These are phyloP conservation scores for Ciconia stormi DNA, from an alignment of 2,113 vertebrate species.

Conservation along the genomic window DNA sequence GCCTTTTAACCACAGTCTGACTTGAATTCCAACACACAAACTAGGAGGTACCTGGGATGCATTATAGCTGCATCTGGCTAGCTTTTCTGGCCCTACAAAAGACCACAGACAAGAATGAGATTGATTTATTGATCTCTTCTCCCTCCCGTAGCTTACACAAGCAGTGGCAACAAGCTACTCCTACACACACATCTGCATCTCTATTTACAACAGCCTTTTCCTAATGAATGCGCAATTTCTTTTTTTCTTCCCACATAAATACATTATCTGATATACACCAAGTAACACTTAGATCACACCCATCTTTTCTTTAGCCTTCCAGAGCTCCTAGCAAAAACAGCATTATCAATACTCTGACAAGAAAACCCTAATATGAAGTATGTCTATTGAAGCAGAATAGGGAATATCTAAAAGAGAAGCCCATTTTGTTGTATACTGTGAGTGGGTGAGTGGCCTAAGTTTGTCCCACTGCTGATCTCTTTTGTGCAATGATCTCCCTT, in stretches of 20 bases:
- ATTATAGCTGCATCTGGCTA: constrained; percentile 7
- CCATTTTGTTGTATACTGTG: background rate
- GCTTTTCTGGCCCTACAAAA: background rate
- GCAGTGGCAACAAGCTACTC: background rate
- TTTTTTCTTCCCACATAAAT: background rate
- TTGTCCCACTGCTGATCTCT: background rate
- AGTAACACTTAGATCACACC: background rate
- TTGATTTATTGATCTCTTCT: constrained; percentile 15
- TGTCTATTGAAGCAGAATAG: background rate
- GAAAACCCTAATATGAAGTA: background rate
- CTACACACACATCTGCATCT: background rate
- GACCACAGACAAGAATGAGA: background rate
- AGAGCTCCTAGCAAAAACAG: background rate
- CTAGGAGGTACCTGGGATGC: constrained; percentile 11
- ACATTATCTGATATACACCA: background rate
- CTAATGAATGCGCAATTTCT: background rate
- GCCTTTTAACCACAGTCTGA: constrained; percentile 35
- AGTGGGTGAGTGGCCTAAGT: background rate
- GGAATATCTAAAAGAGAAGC: background rate
- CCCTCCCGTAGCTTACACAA: background rate
- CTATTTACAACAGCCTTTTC: background rate
- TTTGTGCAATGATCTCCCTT: background rate
- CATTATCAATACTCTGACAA: background rate
- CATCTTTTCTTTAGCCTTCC: background rate
- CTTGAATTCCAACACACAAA: background rate